Conservation (phyloP, 1,140 invertebrate species). For the Monomorium pharaonis region DNA sequence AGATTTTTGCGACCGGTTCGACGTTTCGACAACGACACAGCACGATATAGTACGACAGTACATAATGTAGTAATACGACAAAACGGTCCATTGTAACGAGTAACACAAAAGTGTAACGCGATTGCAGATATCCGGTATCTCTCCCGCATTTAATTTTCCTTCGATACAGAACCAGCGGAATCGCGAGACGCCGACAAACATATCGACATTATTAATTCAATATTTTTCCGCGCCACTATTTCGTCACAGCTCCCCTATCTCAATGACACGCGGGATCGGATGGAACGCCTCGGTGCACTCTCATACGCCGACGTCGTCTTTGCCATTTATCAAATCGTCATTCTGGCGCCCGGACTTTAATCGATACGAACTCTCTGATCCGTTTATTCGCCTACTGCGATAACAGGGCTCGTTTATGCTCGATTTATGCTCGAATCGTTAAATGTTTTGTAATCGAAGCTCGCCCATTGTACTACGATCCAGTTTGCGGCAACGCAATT, state of each 20-base stretch:
- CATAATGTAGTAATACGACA: not conserved
- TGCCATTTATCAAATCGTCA: constrained; percentile 70
- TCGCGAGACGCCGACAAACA: not conserved
- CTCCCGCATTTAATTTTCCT: not conserved
- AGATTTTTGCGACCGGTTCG: not conserved
- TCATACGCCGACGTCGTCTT: constrained; percentile 28
- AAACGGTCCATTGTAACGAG: not conserved
- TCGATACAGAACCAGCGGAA: not conserved
- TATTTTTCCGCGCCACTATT: not conserved
- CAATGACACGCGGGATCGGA: not conserved
- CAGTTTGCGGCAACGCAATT: constrained; percentile 12
- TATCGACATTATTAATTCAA: constrained; percentile 9
- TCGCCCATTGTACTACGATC: not conserved
- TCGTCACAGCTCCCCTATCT: not conserved
- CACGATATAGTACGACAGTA: no score
- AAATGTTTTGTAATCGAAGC: not conserved
- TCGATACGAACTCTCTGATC: constrained; percentile 71
- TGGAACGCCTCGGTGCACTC: not conserved
- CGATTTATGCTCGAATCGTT: not conserved
- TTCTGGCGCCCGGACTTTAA: constrained; percentile 72
- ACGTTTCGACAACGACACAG: not conserved
- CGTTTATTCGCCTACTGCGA: constrained; percentile 39
- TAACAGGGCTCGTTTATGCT: not conserved
- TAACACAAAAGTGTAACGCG: not conserved
- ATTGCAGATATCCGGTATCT: not conserved